Conservation (phyloP, 2,888 invertebrate genomes). For the Athalia rosae region DNA sequence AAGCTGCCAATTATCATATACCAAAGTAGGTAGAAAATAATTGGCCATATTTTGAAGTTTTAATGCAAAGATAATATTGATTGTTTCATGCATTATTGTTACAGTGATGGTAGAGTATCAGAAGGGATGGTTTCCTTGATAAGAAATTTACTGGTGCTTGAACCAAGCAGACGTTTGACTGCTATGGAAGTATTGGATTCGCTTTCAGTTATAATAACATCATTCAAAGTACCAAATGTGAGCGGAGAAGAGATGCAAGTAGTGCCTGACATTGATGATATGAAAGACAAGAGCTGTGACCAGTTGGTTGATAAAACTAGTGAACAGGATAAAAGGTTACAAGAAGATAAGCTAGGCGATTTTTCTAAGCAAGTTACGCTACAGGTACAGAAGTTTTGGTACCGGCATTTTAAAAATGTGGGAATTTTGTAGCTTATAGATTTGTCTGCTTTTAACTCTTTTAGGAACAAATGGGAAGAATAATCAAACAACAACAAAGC, state of each 20-base stretch:
- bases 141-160: slow-evolving; percentile 80
- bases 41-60: not conserved
- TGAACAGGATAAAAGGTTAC: slow-evolving; percentile 53
- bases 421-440: not conserved
- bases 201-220: slow-evolving; percentile 77
- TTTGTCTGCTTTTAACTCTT: slow-evolving; percentile 9
- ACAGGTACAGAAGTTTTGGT: slow-evolving; percentile 55
- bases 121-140: slow-evolving; percentile 82
- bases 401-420: not conserved
- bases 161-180: slow-evolving; percentile 81
- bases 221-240: slow-evolving; percentile 74
- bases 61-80: not conserved
- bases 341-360: slow-evolving; percentile 55
- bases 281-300: slow-evolving; percentile 62
- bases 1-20: slow-evolving; percentile 83
- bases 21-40: slow-evolving; percentile 76
- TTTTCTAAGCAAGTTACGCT: slow-evolving; percentile 64
- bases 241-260: slow-evolving; percentile 76
- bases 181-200: slow-evolving; percentile 81
- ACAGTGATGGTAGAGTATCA: slow-evolving; percentile 77
- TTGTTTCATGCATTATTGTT: not conserved
- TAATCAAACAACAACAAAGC: slow-evolving; percentile 62
- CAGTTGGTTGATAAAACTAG: slow-evolving; percentile 14
- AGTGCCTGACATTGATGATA: slow-evolving; percentile 76
- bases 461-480: slow-evolving; percentile 65